Conservation (phyloP, 2,113 vertebrate genomes). For the Ceyx melanurus region DNA sequence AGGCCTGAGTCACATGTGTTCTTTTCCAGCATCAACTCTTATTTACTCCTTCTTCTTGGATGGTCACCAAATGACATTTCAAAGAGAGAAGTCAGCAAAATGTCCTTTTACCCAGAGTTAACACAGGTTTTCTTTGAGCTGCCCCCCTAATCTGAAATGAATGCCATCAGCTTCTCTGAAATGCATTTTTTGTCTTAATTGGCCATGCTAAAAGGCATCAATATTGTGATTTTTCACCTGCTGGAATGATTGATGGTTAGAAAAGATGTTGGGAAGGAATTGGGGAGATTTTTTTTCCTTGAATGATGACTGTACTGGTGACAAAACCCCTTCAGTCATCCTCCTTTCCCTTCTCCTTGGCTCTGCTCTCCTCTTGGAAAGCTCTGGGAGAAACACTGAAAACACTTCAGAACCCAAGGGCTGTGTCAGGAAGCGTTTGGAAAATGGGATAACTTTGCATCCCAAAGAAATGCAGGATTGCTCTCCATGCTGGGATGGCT, state of each 20-base stretch:
- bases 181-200: neutral
- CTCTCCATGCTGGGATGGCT: no score
- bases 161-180: neutral
- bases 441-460: no score
- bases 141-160: neutral
- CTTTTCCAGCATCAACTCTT: conserved; percentile 13
- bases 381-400: no score
- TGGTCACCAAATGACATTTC: conserved; percentile 4
- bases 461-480: no score
- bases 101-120: neutral
- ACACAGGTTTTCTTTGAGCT: neutral
- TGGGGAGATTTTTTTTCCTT: neutral
- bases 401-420: no score
- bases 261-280: neutral
- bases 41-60: conserved; percentile 3
- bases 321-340: conserved; percentile 13
- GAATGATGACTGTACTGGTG: neutral
- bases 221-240: neutral
- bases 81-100: neutral
- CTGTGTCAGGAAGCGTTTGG: no score
- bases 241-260: neutral
- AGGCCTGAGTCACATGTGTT: conserved; percentile 12
- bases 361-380: no score
- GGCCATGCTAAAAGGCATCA: neutral
- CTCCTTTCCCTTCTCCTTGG: neutral